Percentiles rank a stretch among this genome's conserved stretches.
Evolutionary conservation across 1,140 invertebrate species (phyloP).

Genomic region (Zaprionus kolodkinae): DNA sequence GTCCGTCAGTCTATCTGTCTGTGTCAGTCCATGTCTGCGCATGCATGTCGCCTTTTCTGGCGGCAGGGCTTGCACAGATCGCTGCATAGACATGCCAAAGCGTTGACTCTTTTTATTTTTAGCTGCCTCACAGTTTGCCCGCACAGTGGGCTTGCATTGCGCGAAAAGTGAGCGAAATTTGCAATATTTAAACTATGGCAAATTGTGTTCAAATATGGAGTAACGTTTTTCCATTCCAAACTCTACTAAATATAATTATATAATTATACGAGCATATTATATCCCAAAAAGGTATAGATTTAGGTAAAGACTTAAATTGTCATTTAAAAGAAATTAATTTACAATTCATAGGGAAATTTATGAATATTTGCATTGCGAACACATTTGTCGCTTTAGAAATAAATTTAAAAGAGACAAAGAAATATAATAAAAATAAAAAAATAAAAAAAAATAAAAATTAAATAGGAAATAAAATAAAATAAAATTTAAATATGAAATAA

Average conservation of each 20-base stretch:
- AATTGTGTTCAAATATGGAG: background rate
- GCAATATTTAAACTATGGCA: background rate
- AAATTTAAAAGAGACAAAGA: too few relatives aligned
- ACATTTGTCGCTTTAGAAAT: too few relatives aligned
- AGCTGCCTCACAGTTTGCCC: slow-evolving; percentile 70
- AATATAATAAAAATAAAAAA: too few relatives aligned
- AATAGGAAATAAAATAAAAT: background rate
- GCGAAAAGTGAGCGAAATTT: background rate
- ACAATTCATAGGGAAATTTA: too few relatives aligned
- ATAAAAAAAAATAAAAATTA: too few relatives aligned
- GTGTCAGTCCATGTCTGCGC: slow-evolving; percentile 60
- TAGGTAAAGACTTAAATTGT: too few relatives aligned
- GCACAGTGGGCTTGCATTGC: slow-evolving; percentile 48
- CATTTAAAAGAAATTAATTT: too few relatives aligned
- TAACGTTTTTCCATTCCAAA: too few relatives aligned
- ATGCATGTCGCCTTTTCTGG: slow-evolving; percentile 78
- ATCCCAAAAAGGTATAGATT: too few relatives aligned
- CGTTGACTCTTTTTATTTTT: slow-evolving; percentile 82
- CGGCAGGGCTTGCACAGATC: slow-evolving; percentile 56
- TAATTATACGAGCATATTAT: too few relatives aligned
- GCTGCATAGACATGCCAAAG: slow-evolving; percentile 74
- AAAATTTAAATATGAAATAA: background rate
- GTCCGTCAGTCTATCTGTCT: slow-evolving; percentile 31
- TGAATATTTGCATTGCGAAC: too few relatives aligned
- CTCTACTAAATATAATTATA: too few relatives aligned